These are phyloP conservation scores for Alligator mississippiensis DNA, from an alignment of 2,113 vertebrate genomes.

Conservation along the genomic window DNA sequence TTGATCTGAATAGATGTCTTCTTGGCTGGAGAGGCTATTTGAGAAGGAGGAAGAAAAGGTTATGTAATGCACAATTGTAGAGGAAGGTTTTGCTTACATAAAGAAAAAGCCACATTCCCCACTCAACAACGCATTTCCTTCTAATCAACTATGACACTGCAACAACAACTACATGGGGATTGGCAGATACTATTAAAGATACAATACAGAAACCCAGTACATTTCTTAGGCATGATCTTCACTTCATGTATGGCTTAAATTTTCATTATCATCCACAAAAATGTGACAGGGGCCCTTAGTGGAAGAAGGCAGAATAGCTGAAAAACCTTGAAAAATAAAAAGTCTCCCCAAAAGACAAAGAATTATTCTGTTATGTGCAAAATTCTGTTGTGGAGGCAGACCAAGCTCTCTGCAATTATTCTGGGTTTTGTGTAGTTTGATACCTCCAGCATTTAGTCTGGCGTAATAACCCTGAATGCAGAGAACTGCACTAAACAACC, in stretches of 20 bases:
- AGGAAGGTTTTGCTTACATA: neutral
- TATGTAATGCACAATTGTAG: neutral
- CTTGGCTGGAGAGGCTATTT: neutral
- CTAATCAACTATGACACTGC: neutral
- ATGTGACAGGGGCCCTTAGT: neutral
- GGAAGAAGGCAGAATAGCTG: neutral
- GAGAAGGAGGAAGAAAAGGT: neutral
- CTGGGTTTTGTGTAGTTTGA: neutral
- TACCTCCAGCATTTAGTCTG: neutral
- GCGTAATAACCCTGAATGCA: neutral
- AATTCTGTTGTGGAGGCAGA: neutral
- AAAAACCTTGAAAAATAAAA: neutral
- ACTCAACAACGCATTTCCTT: neutral
- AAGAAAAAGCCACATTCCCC: neutral
- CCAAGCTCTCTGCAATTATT: too few relatives aligned
- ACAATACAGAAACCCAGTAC: neutral
- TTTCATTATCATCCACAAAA: neutral
- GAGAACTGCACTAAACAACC: neutral
- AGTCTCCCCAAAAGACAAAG: neutral
- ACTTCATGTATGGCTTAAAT: neutral
- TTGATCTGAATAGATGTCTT: neutral
- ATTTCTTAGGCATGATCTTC: neutral
- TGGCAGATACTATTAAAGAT: neutral
- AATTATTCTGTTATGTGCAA: neutral
- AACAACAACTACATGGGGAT: neutral